Evolutionary conservation across 2,797 vertebrate genomes (phyloP).

Genomic region (Buceros bicornis): DNA sequence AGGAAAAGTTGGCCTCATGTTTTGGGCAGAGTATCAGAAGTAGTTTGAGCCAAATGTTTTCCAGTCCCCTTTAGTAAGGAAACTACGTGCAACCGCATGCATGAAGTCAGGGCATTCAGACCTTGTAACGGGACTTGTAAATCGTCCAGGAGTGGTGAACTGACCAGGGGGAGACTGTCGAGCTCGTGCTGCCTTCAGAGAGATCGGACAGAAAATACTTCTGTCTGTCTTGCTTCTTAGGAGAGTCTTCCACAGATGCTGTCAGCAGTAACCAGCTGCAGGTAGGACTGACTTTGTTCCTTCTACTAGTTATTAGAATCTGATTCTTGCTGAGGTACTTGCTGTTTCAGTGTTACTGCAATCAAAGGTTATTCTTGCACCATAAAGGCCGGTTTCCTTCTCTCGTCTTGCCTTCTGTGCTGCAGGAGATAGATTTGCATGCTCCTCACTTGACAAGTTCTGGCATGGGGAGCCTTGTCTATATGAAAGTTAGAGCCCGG

Average conservation of each 20-base stretch:
- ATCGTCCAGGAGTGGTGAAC: background rate
- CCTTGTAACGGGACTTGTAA: background rate
- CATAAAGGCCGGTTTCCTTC: background rate
- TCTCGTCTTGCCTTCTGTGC: background rate
- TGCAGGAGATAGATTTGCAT: background rate
- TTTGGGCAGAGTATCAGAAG: slow-evolving; percentile 38
- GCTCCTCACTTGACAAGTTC: background rate
- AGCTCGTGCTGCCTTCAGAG: background rate
- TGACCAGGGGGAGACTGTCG: background rate
- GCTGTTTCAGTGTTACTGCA: background rate
- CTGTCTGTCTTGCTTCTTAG: background rate
- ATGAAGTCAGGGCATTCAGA: background rate
- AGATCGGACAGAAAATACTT: background rate
- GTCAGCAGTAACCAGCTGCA: slow-evolving; percentile 42
- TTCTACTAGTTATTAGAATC: background rate
- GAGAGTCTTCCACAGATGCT: background rate
- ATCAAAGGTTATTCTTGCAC: background rate
- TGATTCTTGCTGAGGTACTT: background rate
- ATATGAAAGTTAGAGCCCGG: background rate
- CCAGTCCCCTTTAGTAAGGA: background rate
- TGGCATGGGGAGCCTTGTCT: background rate
- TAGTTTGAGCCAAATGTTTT: slow-evolving; percentile 16
- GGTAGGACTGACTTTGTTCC: slow-evolving; percentile 44
- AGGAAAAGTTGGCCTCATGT: slow-evolving; percentile 5
- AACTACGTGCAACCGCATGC: background rate